Base-by-base conservation (phyloP, 2,888 invertebrate genomes). In the Ophion costatus region DNA sequence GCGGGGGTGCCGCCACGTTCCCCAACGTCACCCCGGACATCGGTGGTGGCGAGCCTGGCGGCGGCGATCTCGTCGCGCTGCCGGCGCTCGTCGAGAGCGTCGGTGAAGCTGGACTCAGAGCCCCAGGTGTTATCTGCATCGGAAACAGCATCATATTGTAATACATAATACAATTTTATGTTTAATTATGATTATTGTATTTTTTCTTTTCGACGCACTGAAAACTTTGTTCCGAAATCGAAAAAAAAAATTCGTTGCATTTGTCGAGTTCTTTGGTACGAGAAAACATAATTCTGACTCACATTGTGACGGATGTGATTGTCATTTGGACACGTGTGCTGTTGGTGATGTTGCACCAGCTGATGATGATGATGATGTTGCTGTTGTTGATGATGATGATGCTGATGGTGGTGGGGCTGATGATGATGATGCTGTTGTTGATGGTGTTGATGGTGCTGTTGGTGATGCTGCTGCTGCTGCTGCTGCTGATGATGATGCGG, bases 351-450 rank as follows among this genome's bases (percentile, higher is more conserved):
- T 29, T 75, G 75, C 45, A 75, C 75, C 9, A 76, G 69, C 42
- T 75, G 70, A 24, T 70, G 70, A 29, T 70, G 79, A 94, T 87
- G 95, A 93, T 89, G 92, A 83, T 94, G 94, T 6, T 93, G 94
- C 85, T 93, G 94, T 78, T 93, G 95, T 92, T 10, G 90, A 83
- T 22, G 86, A 56, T 81, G 88, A 93, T 81, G 88, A 45, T 86
- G 84, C 14, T 86, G 86, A 86, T 70, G 90, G 80, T 29, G 87
- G 9, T 67, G 89, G 93, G 82, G 89, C 33, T 85, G 87, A 22
- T 84, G 86, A 87, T 61, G 90, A 89, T 95, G 96, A 85, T 94
- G 95, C 61, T 95, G 95, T 87, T 90, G 92, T 79, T 94, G 94
- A 5, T 93, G 94, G 80, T 93, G 94, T 71, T 93, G 95, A 92